Percentiles rank a stretch among this genome's conserved stretches.
phyloP scores from a whole-genome alignment of 2,797 vertebrate species.

The Vultur gryphus region DNA sequence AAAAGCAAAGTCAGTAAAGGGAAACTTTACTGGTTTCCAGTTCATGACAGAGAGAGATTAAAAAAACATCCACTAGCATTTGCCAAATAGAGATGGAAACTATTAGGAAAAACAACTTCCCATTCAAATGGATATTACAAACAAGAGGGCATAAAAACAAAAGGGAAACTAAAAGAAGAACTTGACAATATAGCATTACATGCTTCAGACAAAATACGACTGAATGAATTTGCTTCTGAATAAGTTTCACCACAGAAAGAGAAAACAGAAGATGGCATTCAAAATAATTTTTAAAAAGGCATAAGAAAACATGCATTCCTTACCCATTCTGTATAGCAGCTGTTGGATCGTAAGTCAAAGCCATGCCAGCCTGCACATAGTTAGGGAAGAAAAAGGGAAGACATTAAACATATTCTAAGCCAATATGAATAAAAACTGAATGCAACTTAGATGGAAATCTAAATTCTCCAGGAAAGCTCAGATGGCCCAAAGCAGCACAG shows the following conservation, averaged over 20 bases:
- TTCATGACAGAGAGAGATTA: conserved; percentile 8
- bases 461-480: neutral
- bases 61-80: neutral
- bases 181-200: neutral
- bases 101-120: conserved; percentile 31
- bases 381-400: neutral
- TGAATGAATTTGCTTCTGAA: neutral
- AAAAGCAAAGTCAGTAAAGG: conserved; percentile 30
- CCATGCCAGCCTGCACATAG: conserved; percentile 88
- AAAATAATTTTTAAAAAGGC: neutral
- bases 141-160: conserved; percentile 14
- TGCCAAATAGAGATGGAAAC: conserved; percentile 34
- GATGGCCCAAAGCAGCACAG: neutral
- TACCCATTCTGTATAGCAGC: conserved; percentile 97
- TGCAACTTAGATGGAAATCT: neutral
- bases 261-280: neutral
- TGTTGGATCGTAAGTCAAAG: conserved; percentile 92
- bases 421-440: neutral
- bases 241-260: neutral
- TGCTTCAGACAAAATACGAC: neutral
- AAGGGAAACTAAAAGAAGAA: conserved; percentile 20
- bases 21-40: conserved; percentile 21
- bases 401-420: neutral
- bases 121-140: conserved; percentile 6
- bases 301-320: conserved; percentile 67